Conservation (phyloP, 2,113 vertebrate genomes). For the human (Homo sapiens) region DNA sequence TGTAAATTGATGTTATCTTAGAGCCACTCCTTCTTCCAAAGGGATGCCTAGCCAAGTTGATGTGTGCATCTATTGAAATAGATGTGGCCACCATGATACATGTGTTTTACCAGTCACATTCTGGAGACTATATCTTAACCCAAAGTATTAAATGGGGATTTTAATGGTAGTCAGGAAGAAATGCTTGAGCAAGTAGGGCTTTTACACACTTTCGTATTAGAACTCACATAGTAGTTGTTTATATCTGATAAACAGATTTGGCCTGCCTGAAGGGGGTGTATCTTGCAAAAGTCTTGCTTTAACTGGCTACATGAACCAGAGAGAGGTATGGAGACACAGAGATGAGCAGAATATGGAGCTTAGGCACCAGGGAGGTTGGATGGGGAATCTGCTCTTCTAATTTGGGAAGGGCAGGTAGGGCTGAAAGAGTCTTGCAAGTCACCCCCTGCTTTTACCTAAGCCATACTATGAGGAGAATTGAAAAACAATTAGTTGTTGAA, state of each 20-base stretch:
- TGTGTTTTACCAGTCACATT: neutral
- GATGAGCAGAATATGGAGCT: neutral
- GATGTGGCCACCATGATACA: neutral
- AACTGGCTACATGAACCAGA: neutral
- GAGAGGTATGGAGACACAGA: neutral
- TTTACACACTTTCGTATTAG: neutral
- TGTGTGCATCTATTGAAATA: neutral
- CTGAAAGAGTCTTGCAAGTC: neutral
- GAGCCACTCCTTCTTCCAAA: neutral
- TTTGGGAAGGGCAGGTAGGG: neutral
- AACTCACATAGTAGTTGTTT: neutral
- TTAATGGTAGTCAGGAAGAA: neutral
- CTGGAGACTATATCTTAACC: neutral
- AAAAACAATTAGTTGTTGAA: neutral
- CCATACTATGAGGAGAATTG: neutral
- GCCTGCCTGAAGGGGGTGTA: neutral
- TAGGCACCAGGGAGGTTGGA: too few species aligned
- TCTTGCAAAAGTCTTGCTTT: neutral
- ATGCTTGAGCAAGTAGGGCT: neutral
- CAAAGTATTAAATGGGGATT: neutral
- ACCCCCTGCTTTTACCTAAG: neutral
- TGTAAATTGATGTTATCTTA: neutral
- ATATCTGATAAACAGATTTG: neutral
- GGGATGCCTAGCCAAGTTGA: neutral
- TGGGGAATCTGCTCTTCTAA: neutral